Percentiles rank a stretch among this genome's conserved stretches.
These are phyloP conservation scores for Bothrops alternatus DNA, from an alignment of 2,797 vertebrate species.

Conservation along the genomic window DNA sequence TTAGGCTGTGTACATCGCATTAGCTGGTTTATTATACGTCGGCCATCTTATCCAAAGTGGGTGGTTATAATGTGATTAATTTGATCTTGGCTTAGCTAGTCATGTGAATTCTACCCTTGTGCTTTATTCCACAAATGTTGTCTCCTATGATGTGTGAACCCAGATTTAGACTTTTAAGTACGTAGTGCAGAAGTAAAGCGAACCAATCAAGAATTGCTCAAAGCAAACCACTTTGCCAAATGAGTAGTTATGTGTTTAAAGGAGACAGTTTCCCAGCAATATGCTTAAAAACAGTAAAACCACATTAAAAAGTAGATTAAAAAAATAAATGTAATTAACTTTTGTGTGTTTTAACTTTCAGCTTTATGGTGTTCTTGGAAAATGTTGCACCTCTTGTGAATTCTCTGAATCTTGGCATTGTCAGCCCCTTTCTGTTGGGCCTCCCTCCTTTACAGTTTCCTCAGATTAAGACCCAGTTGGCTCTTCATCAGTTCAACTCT, in stretches of 20 bases:
- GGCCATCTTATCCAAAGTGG: background rate
- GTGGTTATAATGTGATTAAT: background rate
- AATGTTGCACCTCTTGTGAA: conserved; percentile 85
- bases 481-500: conserved; percentile 76
- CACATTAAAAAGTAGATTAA: conserved; percentile 56
- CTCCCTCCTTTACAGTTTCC: conserved; percentile 82
- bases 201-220: background rate
- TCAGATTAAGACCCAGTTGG: conserved; percentile 81
- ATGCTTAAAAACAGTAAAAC: conserved; percentile 66
- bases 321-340: conserved; percentile 75
- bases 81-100: background rate
- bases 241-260: background rate
- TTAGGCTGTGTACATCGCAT: background rate
- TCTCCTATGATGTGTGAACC: background rate
- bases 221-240: background rate
- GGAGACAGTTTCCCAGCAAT: conserved; percentile 45
- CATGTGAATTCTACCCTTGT: background rate
- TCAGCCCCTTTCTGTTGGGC: conserved; percentile 77
- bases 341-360: conserved; percentile 88
- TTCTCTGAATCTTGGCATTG: conserved; percentile 83
- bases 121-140: background rate
- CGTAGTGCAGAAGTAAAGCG: background rate
- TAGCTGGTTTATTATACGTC: background rate
- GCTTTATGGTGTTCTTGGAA: conserved; percentile 91
- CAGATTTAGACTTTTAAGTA: background rate